Evolutionary conservation across 2,113 vertebrate genomes (phyloP), one percentile per base, ranked within the genome.

Genomic region (Strix aluco): DNA sequence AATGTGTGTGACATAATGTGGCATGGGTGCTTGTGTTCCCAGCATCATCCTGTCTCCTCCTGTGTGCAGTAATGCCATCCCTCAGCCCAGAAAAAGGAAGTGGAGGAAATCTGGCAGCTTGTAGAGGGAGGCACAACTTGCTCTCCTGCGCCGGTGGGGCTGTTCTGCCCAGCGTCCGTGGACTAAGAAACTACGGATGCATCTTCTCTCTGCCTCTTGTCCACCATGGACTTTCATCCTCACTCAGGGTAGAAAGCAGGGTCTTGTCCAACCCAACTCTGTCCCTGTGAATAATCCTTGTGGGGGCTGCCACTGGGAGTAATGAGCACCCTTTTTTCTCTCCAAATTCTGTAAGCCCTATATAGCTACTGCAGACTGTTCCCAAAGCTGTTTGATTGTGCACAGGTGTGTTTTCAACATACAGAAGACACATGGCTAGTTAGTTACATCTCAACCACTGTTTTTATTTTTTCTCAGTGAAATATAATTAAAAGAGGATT

Each of bases 61-160:
- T 0, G 0, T 32, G n/a, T 21, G 9, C 20, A 61, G 52, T 27
- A 36, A 51, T 55, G n/a, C 38, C 66, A 47, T 4, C 15, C 23
- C 44, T 82, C 42, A 59, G 15, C 42, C 42, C 70, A 87, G n/a
- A n/a, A 29, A 19, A 38, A 26, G 40, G 36, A 52, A 40, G 13
- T 10, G n/a, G 17, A 51, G 44, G 34, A 52, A 75, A 82, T 34
- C 26, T 83, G 49, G 30, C 19, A 94, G 30, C 27, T 29, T 51
- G 38, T 9, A 3, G 12, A 13, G 29, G n/a, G 23, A 46, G 29
- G 22, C 38, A 72, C n/a, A 8, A 15, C 36, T 73, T 51, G 6
- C 38, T 25, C 29, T 9, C 8, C 15, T 49, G 15, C 40, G 55
- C n/a, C 6, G 1, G 7, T 2, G 5, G 3, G 17, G 13, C 18